Conservation (phyloP, 2,113 vertebrate species). For the Melanostigma gelatinosum region DNA sequence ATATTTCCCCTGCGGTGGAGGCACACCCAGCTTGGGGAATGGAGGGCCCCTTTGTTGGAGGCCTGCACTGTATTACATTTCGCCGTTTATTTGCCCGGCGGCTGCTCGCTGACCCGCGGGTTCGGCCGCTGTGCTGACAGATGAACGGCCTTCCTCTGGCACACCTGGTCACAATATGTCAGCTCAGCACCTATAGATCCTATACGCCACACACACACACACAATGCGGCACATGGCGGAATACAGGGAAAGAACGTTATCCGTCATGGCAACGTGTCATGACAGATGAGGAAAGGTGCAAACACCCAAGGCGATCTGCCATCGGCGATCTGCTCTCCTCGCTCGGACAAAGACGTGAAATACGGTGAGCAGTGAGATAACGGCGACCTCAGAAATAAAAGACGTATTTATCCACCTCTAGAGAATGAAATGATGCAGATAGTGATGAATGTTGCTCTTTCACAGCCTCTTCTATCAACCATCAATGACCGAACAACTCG, state of each 20-base stretch:
- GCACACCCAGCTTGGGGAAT: slow-evolving; percentile 51
- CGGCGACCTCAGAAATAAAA: slow-evolving; percentile 42
- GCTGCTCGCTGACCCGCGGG: slow-evolving; percentile 45
- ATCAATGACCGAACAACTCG: slow-evolving; percentile 61
- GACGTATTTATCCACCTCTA: slow-evolving; percentile 23
- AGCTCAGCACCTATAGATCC: slow-evolving; percentile 12
- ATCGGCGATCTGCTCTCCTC: background rate
- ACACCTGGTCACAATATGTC: slow-evolving; percentile 71
- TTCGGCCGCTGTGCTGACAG: slow-evolving; percentile 39
- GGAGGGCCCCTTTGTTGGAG: slow-evolving; percentile 50
- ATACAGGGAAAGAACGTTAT: slow-evolving; percentile 16
- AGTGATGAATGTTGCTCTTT: slow-evolving; percentile 63
- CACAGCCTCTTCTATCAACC: slow-evolving; percentile 58
- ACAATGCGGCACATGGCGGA: background rate
- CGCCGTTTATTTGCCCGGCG: slow-evolving; percentile 53
- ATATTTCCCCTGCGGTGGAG: slow-evolving; percentile 26
- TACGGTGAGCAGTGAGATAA: slow-evolving; percentile 22
- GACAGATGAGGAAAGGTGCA: slow-evolving; percentile 18
- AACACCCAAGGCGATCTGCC: slow-evolving; percentile 15
- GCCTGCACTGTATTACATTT: slow-evolving; percentile 60
- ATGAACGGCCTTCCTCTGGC: slow-evolving; percentile 36
- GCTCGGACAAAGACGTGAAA: slow-evolving; percentile 31
- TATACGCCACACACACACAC: slow-evolving; percentile 37
- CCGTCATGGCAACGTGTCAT: background rate
- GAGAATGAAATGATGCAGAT: slow-evolving; percentile 42